Conservation (phyloP, 92 coral and sea anemone genomes). For the Epizoanthus scotinus region DNA sequence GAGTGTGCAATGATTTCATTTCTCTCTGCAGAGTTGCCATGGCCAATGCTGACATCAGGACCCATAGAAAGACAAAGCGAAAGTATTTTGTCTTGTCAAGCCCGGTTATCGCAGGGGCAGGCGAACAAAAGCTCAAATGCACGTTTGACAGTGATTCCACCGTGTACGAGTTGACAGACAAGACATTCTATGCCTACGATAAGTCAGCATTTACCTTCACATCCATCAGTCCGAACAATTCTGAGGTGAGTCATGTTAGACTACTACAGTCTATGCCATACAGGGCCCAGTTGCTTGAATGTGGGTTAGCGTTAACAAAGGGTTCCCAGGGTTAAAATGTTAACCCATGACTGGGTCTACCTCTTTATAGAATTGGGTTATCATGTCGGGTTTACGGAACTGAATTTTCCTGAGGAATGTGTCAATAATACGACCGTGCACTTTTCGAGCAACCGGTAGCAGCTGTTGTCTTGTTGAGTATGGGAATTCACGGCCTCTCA, state of each 20-base stretch:
- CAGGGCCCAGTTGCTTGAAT: too few species aligned
- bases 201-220: slow-evolving; percentile 52
- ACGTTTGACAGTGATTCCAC: slow-evolving; percentile 45
- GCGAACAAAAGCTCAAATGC: slow-evolving; percentile 57
- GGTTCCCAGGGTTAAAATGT: too few species aligned
- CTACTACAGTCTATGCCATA: too few species aligned
- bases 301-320: too few species aligned
- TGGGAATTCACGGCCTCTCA: background rate
- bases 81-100: slow-evolving; percentile 30
- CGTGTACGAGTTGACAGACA: slow-evolving; percentile 9
- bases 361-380: too few species aligned
- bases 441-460: too few species aligned
- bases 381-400: too few species aligned
- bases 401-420: too few species aligned
- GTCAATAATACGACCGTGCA: too few species aligned
- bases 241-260: slow-evolving; percentile 19
- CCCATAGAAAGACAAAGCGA: background rate
- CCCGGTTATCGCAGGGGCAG: slow-evolving; percentile 12
- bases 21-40: slow-evolving; percentile 18
- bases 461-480: background rate
- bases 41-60: slow-evolving; percentile 13
- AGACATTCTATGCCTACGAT: slow-evolving; percentile 65
- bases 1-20: background rate
- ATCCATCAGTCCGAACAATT: slow-evolving; percentile 53
- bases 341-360: too few species aligned